Evolutionary conservation across 92 coral and sea anemone genomes (phyloP).

Genomic region (Zoanthus sansibaricus): DNA sequence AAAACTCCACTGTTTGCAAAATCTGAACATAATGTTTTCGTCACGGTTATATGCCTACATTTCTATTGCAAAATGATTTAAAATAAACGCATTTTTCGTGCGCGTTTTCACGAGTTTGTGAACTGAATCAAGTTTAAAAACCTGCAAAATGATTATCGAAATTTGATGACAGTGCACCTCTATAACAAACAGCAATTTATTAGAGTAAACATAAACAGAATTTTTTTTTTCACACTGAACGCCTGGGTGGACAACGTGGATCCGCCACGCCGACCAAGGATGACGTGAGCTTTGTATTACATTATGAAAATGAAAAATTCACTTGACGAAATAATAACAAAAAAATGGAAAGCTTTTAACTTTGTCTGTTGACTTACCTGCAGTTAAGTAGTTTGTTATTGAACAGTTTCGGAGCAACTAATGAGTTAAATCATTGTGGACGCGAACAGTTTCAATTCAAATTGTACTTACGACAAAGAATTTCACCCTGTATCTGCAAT

Average conservation of each 20-base stretch:
- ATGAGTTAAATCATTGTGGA: background rate
- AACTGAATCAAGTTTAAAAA: no score
- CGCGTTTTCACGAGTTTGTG: no score
- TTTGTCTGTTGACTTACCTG: background rate
- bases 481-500: background rate
- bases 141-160: no score
- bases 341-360: background rate
- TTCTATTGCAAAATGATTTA: no score
- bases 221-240: background rate
- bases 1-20: no score
- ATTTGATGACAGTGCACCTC: no score
- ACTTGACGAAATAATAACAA: background rate
- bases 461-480: background rate
- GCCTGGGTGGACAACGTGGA: slow-evolving; percentile 16
- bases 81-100: no score
- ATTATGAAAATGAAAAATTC: background rate
- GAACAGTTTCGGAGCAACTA: slow-evolving; percentile 4
- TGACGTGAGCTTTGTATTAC: background rate
- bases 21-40: no score
- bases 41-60: no score
- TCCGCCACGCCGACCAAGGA: slow-evolving; percentile 35
- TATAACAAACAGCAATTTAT: background rate
- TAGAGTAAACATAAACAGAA: slow-evolving; percentile 11
- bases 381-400: background rate
- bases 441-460: slow-evolving; percentile 9